These are phyloP conservation scores for Parasteatoda lunata DNA, from an alignment of 2,888 invertebrate genomes.

Conservation along the genomic window DNA sequence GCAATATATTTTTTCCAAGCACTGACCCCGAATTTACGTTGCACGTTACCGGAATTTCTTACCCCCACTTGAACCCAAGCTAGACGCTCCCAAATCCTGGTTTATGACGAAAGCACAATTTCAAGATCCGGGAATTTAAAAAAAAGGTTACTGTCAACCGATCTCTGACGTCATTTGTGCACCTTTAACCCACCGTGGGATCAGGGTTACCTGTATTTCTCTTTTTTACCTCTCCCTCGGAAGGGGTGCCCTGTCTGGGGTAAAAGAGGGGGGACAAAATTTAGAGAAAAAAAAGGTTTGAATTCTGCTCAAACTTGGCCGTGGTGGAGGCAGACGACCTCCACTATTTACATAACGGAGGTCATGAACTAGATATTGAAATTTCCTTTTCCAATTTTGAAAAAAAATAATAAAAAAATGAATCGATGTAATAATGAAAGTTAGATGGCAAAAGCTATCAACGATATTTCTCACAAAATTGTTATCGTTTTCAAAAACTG, in stretches of 20 bases:
- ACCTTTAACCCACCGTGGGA: conserved; percentile 63
- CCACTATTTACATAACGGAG: background rate
- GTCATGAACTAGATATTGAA: conserved; percentile 5
- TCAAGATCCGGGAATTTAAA: conserved; percentile 16
- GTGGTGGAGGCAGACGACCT: conserved; percentile 23
- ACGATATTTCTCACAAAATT: too few species aligned
- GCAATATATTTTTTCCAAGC: background rate
- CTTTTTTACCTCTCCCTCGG: conserved; percentile 14
- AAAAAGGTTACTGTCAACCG: background rate
- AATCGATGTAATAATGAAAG: too few species aligned
- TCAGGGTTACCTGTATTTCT: conserved; percentile 57
- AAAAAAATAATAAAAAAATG: too few species aligned
- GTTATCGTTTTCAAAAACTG: too few species aligned
- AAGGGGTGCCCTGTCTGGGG: conserved; percentile 39
- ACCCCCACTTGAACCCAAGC: background rate
- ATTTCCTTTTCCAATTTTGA: background rate
- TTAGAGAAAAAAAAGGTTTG: conserved; percentile 14
- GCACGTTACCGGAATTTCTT: background rate
- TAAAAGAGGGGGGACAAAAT: background rate
- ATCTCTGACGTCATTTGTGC: conserved; percentile 29
- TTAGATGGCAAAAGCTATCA: too few species aligned
- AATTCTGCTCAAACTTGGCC: conserved; percentile 35
- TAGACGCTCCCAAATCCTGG: conserved; percentile 8
- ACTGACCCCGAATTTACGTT: background rate
- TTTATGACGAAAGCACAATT: background rate